A percentile compares a stretch with the other conserved stretches of the same genome.
These are phyloP conservation scores for Gulo gulo DNA, from an alignment of 2,113 vertebrate species.

Conservation along the genomic window DNA sequence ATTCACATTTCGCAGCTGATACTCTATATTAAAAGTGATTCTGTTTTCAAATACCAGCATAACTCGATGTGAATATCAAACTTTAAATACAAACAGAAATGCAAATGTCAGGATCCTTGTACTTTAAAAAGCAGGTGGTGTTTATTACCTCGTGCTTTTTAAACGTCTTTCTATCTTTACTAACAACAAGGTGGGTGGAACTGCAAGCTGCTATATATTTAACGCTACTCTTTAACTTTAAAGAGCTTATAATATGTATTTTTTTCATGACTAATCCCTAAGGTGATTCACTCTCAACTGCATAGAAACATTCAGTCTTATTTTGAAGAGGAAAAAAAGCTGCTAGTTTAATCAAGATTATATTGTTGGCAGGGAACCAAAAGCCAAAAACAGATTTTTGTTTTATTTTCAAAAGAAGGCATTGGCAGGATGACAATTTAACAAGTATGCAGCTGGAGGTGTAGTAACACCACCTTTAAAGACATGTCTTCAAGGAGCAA, in stretches of 20 bases:
- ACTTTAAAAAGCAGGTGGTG: constrained; percentile 72
- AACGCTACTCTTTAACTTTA: constrained; percentile 68
- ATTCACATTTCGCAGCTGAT: constrained; percentile 25
- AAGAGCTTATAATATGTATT: constrained; percentile 69
- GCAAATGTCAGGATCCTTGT: constrained; percentile 67
- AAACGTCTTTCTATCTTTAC: constrained; percentile 72
- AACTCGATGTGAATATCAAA: constrained; percentile 58
- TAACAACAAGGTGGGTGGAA: constrained; percentile 74
- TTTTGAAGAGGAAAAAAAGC: constrained; percentile 36
- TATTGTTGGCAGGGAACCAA: constrained; percentile 58
- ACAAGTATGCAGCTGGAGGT: constrained; percentile 34
- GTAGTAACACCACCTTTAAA: neutral
- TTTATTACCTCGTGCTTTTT: constrained; percentile 68
- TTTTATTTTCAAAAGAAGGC: constrained; percentile 61
- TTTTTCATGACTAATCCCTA: constrained; percentile 73
- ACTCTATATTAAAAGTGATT: constrained; percentile 46
- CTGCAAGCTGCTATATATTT: constrained; percentile 73
- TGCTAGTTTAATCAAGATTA: constrained; percentile 63
- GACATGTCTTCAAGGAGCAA: neutral
- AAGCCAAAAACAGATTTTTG: constrained; percentile 61
- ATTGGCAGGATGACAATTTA: constrained; percentile 52
- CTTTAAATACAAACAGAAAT: constrained; percentile 71
- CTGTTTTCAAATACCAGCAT: constrained; percentile 64
- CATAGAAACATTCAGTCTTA: constrained; percentile 52
- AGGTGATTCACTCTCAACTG: constrained; percentile 74